Base-by-base conservation (phyloP, 2,888 invertebrate species). In the Horisme vitalbata region DNA sequence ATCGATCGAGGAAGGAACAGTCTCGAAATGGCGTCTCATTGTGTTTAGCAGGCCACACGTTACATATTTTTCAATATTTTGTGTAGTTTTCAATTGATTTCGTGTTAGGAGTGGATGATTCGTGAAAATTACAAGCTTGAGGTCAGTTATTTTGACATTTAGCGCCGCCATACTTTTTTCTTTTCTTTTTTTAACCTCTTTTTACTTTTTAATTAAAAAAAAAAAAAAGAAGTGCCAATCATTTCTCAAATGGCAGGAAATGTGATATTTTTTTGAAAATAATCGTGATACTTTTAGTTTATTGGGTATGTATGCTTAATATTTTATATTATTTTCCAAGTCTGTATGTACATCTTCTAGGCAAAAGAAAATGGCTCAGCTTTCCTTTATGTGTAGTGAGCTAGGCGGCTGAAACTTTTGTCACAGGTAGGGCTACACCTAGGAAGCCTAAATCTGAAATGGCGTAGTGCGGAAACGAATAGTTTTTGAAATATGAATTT, bases 181-280 rank as follows among this genome's bases (percentile, higher is more conserved):
- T 63, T 73, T 75, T 75, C 71, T 65, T 67, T 66, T 75, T 75
- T 68, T 61, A 55, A 50, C 52, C 53, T 55, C 24, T 3, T 51
- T 72, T 63, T 75, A 79, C 78, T 82, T 81, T 83, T 80, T 69
- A 70, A 68, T 70, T 63, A 72, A 83, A 83, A 83, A 83, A 85
- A 87, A 84, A 82, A 80, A 85, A 87, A 84, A 82, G 80, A 84
- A 83, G 75, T 73, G 78, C 73, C 75, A 64, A 76, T 78, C 75
- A 79, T 70, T 81, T 71, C 64, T 66, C 60, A 41, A 57, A 58
- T 35, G 45, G 11, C 44, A 43, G 53, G 35, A 54, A 59, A 60
- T 47, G 53, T 41, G 28, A 34, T 34, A 31, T 46, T 38, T 30
- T 23, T 33, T 12, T 37, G 14, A 35, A 31, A 44, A 30, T n/a